Evolutionary conservation across 2,888 invertebrate species (phyloP), one percentile per base, ranked within the genome.

Genomic region (Trissolcus japonicus): DNA sequence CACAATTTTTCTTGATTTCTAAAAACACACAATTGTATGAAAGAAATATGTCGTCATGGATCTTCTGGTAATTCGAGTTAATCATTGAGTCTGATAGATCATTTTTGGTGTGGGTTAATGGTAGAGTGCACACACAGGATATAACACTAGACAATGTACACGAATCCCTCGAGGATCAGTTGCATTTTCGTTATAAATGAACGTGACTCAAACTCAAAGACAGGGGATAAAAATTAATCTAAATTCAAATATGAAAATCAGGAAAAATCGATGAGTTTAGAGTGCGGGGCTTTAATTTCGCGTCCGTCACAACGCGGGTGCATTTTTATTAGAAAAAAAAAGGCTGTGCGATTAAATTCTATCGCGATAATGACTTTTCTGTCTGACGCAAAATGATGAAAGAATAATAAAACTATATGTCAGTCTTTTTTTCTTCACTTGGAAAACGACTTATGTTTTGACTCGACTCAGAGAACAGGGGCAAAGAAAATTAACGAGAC

Each of bases 71-170:
- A 68, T 69, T 65, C 68, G 63, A 65, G 65, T 73, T 79, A 56
- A 72, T 77, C 65, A 72, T 35, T 35, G 72, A 79, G 75, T 73
- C 76, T 72, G 60, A 76, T 66, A 76, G 68, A 63, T 68, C 62
- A 57, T 61, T 72, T 77, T 73, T 76, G 79, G 74, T 78, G 73
- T 78, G 67, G 81, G 80, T 80, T 78, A 76, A 74, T 76, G 80
- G 80, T 80, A 84, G 86, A 88, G 84, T 88, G 95, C 94, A 95
- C 94, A 95, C 95, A 95, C 95, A 94, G 95, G 94, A 94, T 93
- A 81, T 80, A 93, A 94, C 94, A 94, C 94, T 94, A 95, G 95
- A 95, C 95, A 94, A 95, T 94, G 95, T 95, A 95, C 95, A 95
- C 90, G 90, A 91, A 90, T 88, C 90, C 89, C 86, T 85, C 87